Percentiles rank a stretch among this genome's conserved stretches.
phyloP scores from a whole-genome alignment of 2,113 vertebrate species.

The Micronycteris hirsuta region DNA sequence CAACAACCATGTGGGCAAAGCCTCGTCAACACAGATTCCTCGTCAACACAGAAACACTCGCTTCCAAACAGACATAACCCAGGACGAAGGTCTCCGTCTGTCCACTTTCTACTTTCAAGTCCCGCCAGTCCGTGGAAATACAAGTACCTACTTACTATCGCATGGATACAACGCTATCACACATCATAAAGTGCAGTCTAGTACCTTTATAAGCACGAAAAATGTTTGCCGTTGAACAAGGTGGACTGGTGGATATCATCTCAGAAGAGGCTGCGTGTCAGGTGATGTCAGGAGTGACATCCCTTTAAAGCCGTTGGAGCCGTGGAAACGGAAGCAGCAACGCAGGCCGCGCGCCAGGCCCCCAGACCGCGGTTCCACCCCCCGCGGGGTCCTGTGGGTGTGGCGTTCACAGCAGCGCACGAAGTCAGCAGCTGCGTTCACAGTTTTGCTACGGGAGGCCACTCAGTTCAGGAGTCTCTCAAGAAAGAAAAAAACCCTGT shows the following conservation, averaged over 20 bases:
- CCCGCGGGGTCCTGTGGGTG: background rate
- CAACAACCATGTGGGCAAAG: background rate
- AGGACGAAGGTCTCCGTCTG: background rate
- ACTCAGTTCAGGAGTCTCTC: background rate
- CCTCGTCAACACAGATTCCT: background rate
- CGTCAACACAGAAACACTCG: no score
- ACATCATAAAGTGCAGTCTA: background rate
- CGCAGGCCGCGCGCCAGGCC: accelerated
- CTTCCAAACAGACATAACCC: accelerated
- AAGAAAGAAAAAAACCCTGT: background rate
- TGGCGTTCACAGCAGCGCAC: background rate
- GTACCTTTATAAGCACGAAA: background rate
- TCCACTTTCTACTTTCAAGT: background rate
- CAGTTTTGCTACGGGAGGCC: no score
- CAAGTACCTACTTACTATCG: background rate
- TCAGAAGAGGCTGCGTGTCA: background rate
- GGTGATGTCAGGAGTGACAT: background rate
- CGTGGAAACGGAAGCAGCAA: background rate
- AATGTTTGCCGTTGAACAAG: background rate
- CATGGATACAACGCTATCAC: background rate
- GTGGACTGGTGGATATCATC: background rate
- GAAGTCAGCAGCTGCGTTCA: no score
- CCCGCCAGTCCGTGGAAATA: background rate
- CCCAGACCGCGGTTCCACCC: background rate
- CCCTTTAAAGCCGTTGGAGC: background rate